Evolutionary conservation across 2,888 invertebrate species (phyloP), one percentile per base, ranked within the genome.

Genomic region (Scaptomyza caliginosa): DNA sequence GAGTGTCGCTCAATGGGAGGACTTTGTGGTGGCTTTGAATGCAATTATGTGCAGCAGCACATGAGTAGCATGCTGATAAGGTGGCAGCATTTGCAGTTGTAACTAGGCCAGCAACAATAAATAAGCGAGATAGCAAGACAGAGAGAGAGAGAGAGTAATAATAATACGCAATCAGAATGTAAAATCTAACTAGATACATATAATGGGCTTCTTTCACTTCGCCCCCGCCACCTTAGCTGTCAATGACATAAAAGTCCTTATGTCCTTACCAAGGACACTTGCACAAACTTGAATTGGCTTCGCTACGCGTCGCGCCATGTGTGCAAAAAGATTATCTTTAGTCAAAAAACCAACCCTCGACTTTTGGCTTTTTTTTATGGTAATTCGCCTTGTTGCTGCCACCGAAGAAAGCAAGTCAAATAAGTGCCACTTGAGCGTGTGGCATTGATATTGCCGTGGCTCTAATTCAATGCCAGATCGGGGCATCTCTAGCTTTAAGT

Each of bases 301-400:
- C 46, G 39, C 54, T 43, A 23, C 42, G 36, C 23, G 52, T 10
- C n/a, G 24, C 43, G 52, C 43, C 26, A 51, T 42, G 48, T 43
- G 62, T 48, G 60, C 65, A 67, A 77, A 83, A 77, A 84, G 86
- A 88, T 84, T 75, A 86, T 88, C 88, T 83, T 75, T 70, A 6
- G 16, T 16, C 34, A 34, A 34, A 34, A 34, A 34, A 34, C 16
- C 17, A 5, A 17, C 8, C 2, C 8, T 0, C 6, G 2, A 7
- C n/a, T n/a, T n/a, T n/a, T n/a, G n/a, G n/a, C n/a, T n/a, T n/a
- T 32, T 84, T 84, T 75, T 86, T 84, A 80, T 80, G 80, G 84
- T 86, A 86, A 86, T 80, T 83, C 65, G 48, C 57, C 60, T 42
- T 62, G 51, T 62, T 66, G 57, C 1, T 43, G 39, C 3, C 39